Conservation (phyloP, 2,797 vertebrate species). For the Vespertilio murinus region DNA sequence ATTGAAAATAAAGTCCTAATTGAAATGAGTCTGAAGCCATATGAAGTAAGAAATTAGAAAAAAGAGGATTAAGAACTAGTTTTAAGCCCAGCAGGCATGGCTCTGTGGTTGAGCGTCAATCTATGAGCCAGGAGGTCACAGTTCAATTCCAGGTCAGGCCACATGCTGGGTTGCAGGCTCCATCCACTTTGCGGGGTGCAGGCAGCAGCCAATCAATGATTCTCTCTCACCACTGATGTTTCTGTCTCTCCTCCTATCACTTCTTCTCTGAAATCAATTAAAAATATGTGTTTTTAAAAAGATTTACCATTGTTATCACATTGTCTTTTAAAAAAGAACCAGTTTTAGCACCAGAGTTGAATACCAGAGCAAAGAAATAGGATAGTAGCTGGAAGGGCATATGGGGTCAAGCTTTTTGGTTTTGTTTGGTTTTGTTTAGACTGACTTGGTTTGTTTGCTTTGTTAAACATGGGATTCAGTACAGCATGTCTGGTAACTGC, state of each 20-base stretch:
- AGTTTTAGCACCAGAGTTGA: background rate
- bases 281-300: too few relatives aligned
- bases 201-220: too few relatives aligned
- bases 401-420: background rate
- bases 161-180: too few relatives aligned
- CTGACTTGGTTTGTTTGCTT: background rate
- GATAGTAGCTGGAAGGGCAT: background rate
- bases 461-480: background rate
- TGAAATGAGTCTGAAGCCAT: background rate
- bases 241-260: too few relatives aligned
- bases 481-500: background rate
- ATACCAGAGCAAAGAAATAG: background rate
- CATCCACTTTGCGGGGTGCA: too few relatives aligned
- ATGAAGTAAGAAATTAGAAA: background rate
- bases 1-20: slow-evolving; percentile 1
- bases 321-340: background rate
- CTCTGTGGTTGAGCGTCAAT: too few relatives aligned
- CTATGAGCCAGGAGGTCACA: too few relatives aligned
- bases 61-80: background rate
- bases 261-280: too few relatives aligned
- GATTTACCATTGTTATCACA: too few relatives aligned
- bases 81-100: background rate
- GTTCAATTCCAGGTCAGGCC: too few relatives aligned
- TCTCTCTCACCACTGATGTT: too few relatives aligned
- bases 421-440: background rate